Conservation (phyloP, 2,888 invertebrate genomes). For the Linnaemya vulpina region DNA sequence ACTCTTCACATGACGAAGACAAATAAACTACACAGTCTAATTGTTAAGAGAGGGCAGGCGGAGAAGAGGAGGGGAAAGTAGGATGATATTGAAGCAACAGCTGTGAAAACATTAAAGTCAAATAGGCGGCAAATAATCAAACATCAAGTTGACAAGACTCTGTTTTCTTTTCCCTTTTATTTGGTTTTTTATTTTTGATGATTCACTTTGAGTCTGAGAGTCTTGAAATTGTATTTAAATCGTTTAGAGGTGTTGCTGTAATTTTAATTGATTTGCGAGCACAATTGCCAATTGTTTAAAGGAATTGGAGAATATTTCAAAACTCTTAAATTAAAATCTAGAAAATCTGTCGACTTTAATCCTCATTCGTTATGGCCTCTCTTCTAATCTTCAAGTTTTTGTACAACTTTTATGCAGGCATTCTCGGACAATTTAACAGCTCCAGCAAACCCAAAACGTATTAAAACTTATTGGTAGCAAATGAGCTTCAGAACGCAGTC, state of each 20-base stretch:
- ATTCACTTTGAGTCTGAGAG: slow-evolving; percentile 58
- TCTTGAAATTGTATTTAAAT: slow-evolving; percentile 10
- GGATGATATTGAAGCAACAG: slow-evolving; percentile 52
- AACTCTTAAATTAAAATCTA: not conserved
- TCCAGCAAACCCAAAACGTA: not conserved
- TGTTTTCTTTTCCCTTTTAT: slow-evolving; percentile 12
- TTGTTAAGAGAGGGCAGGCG: slow-evolving; percentile 13
- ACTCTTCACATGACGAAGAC: slow-evolving; percentile 39
- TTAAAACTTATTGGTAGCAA: not conserved
- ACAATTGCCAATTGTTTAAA: slow-evolving; percentile 25
- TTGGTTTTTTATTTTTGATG: slow-evolving; percentile 56
- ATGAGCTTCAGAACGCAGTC: not conserved
- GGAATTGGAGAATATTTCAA: not conserved
- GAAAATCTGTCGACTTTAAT: slow-evolving; percentile 41
- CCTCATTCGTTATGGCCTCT: slow-evolving; percentile 42
- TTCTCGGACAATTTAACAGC: not conserved
- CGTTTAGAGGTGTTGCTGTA: slow-evolving; percentile 48
- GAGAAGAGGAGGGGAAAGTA: not conserved
- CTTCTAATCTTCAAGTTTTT: slow-evolving; percentile 65
- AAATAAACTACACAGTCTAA: slow-evolving; percentile 35
- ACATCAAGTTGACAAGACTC: slow-evolving; percentile 61
- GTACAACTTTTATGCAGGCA: not conserved
- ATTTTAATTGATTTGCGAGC: slow-evolving; percentile 63
- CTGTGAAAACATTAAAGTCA: slow-evolving; percentile 71
- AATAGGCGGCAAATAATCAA: slow-evolving; percentile 71